Conservation (phyloP, 2,797 vertebrate genomes). For the Cephalopachus bancanus region DNA sequence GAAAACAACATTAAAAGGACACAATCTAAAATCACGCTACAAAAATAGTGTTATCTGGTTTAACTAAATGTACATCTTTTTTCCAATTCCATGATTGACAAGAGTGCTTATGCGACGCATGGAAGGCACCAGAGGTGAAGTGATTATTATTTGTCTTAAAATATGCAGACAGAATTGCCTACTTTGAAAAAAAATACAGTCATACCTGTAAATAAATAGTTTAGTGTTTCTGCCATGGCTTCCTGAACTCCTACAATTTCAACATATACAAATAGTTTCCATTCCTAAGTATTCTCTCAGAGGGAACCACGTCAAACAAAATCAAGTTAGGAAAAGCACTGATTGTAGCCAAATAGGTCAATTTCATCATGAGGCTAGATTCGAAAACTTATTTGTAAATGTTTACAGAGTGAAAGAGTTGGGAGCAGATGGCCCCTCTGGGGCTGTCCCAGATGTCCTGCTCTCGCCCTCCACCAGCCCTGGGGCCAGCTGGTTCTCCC, state of each 20-base stretch:
- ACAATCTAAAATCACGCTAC: conserved; percentile 82
- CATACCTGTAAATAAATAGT: conserved; percentile 89
- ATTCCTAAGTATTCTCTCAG: conserved; percentile 81
- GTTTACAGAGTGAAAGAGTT: conserved; percentile 61
- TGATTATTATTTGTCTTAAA: conserved; percentile 86
- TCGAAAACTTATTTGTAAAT: conserved; percentile 75
- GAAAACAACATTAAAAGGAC: conserved; percentile 83
- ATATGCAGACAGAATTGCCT: conserved; percentile 82
- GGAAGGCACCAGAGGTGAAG: conserved; percentile 91
- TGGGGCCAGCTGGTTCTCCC: not conserved
- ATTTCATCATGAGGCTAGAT: conserved; percentile 76
- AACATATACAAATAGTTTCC: conserved; percentile 89
- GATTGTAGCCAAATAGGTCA: conserved; percentile 73
- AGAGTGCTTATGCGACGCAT: conserved; percentile 84
- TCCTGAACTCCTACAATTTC: conserved; percentile 87
- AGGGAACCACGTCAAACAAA: conserved; percentile 76
- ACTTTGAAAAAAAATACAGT: conserved; percentile 73
- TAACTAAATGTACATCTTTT: conserved; percentile 85
- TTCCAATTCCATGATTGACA: conserved; percentile 83
- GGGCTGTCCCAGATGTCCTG: not conserved
- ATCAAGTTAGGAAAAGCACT: conserved; percentile 81
- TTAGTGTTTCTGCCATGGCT: conserved; percentile 86
- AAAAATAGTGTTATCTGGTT: conserved; percentile 89
- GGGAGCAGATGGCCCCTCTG: not conserved
- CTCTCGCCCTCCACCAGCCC: not conserved